phyloP scores from a whole-genome alignment of 1,140 invertebrate species.

The Aplysia californica region DNA sequence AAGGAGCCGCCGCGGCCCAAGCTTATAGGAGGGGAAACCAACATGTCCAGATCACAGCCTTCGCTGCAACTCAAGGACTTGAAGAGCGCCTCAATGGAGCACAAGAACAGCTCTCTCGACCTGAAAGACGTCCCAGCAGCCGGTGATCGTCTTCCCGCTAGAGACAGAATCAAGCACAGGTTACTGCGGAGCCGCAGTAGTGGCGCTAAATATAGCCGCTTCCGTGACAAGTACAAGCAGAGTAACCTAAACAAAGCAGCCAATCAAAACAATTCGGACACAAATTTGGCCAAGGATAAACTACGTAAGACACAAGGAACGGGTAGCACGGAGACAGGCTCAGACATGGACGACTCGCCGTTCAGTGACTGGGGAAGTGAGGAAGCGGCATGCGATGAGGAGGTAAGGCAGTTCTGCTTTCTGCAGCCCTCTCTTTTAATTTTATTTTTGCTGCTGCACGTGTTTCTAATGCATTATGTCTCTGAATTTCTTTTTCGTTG shows the following conservation, averaged over 20 bases:
- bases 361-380: slow-evolving; percentile 52
- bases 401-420: slow-evolving; percentile 54
- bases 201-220: slow-evolving; percentile 45
- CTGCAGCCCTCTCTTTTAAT: too few relatives aligned
- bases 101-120: slow-evolving; percentile 28
- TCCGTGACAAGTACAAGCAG: slow-evolving; percentile 43
- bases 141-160: slow-evolving; percentile 27
- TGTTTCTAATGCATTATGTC: too few relatives aligned
- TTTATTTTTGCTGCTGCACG: too few relatives aligned
- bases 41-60: slow-evolving; percentile 44
- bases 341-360: slow-evolving; percentile 47
- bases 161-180: slow-evolving; percentile 37
- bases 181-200: slow-evolving; percentile 40
- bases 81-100: slow-evolving; percentile 28
- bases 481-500: too few relatives aligned
- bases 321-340: slow-evolving; percentile 47
- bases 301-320: slow-evolving; percentile 26
- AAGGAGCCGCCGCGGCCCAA: slow-evolving; percentile 28
- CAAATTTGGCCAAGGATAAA: slow-evolving; percentile 33
- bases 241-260: slow-evolving; percentile 28
- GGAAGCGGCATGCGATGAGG: slow-evolving; percentile 54
- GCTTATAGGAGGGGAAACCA: too few relatives aligned
- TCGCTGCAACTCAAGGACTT: slow-evolving; percentile 29
- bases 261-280: slow-evolving; percentile 26
- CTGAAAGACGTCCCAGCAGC: slow-evolving; percentile 27